Evolutionary conservation across 1,140 invertebrate species (phyloP).

Genomic region (Alviniconcha marisindica): DNA sequence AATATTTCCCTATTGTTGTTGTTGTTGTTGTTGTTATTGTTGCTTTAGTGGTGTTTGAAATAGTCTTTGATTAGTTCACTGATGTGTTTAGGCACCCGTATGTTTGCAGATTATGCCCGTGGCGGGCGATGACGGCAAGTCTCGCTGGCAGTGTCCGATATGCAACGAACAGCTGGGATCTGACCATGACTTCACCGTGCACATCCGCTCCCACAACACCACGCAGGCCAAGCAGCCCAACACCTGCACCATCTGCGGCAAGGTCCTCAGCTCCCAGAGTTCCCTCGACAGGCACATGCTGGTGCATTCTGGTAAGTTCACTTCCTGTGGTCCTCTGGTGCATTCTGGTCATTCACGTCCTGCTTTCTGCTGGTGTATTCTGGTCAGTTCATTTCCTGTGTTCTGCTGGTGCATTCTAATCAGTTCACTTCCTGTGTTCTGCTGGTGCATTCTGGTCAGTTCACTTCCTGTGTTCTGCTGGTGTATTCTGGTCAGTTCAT

Average conservation of each 20-base stretch:
- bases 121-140: conserved; percentile 52
- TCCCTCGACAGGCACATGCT: conserved; percentile 79
- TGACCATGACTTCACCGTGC: conserved; percentile 83
- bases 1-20: neutral
- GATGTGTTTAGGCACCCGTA: too few relatives aligned
- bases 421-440: too few relatives aligned
- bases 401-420: too few relatives aligned
- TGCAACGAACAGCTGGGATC: conserved; percentile 80
- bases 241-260: conserved; percentile 78
- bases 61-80: too few relatives aligned
- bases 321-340: too few relatives aligned
- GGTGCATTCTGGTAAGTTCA: conserved; percentile 71
- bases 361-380: too few relatives aligned
- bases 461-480: too few relatives aligned
- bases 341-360: conserved; percentile 69
- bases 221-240: conserved; percentile 63
- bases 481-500: too few relatives aligned
- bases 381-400: too few relatives aligned
- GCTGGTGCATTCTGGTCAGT: too few relatives aligned
- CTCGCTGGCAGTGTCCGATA: conserved; percentile 82
- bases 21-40: neutral
- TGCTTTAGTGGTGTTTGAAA: neutral
- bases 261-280: conserved; percentile 84
- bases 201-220: conserved; percentile 79
- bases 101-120: conserved; percentile 70